Base-by-base conservation (phyloP, 35 echinoderm and acorn worm genomes). In the Chiridota heheva region DNA sequence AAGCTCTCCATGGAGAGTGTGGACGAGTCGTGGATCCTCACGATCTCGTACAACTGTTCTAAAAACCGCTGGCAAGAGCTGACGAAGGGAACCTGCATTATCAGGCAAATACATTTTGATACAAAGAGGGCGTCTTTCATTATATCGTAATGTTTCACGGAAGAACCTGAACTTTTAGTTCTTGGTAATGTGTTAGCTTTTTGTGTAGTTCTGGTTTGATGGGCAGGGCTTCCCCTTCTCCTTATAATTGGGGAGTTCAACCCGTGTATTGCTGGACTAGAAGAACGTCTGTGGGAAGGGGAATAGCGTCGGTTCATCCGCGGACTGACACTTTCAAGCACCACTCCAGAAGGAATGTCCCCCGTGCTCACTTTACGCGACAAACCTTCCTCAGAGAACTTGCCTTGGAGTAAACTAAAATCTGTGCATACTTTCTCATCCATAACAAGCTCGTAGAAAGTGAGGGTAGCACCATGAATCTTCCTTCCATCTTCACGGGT, bases 101-200 rank as follows among this genome's bases (percentile, higher is more conserved):
- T 88, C 24, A 91, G 57, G 45, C 93, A 97, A 20, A 97, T 91
- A 37, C 88, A 91, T 75, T 97, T 97, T 17, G 93, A 76, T 2
- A 91, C 88, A 67, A 87, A 97, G 67, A 97, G 79, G 29, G 63
- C 81, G 78, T 97, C 88, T 70, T 97, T 97, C 47, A 69, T 42
- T 40, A 88, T 85, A 65, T 97, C 89, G 20, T 78, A 97, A 69
- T 81, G 86, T 47, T 63, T 82, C 10, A 56, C 72, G 26, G 44
- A 42, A 6, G 65, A 6, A 10, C 42, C 58, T 24, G 60, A 64
- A 53, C 43, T 59, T 37, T 76, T 77, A 87, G 85, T 87, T 70
- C 85, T 87, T 15, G 85, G 85, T 24, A 87, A 62, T 0, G 85
- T 87, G 85, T 87, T 80, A 20, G 85, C 85, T 58, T 87, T 87